Percentiles rank a stretch among this genome's conserved stretches.
Evolutionary conservation across 1,140 invertebrate species (phyloP).

Genomic region (Microplitis demolitor): DNA sequence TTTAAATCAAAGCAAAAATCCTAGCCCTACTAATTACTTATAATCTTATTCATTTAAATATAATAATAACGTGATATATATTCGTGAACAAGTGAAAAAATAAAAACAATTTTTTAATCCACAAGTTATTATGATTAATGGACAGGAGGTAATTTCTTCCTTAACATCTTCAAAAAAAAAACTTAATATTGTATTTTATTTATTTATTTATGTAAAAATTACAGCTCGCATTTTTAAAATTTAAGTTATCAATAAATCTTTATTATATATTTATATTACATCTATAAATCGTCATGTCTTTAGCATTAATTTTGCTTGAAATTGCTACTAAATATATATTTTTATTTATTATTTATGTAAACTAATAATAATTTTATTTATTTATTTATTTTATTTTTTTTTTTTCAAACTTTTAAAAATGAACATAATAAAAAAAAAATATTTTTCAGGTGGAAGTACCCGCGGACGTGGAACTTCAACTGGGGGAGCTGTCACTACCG

Average conservation of each 20-base stretch:
- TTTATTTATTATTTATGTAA: background rate
- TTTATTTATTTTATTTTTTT: background rate
- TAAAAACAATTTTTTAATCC: conserved; percentile 3
- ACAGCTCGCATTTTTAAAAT: background rate
- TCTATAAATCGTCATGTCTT: background rate
- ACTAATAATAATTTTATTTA: background rate
- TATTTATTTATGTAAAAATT: background rate
- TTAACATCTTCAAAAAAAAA: conserved; percentile 9
- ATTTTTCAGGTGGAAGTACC: conserved; percentile 37
- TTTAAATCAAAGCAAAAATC: too few species aligned
- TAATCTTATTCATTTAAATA: too few species aligned
- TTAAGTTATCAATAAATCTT: background rate
- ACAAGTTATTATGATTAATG: conserved; percentile 10
- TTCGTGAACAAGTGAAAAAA: background rate
- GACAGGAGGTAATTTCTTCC: conserved; percentile 28
- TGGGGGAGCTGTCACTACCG: conserved; percentile 38
- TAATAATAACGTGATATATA: too few species aligned
- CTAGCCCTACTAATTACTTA: too few species aligned
- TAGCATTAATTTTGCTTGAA: conserved; percentile 16
- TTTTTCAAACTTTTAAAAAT: background rate
- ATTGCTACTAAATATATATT: conserved; percentile 5
- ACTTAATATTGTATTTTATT: background rate
- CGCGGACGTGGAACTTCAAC: conserved; percentile 43
- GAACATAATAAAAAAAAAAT: conserved; percentile 2
- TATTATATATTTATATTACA: background rate